These are phyloP conservation scores for Sciurus niger DNA, from an alignment of 2,113 vertebrate species.

Conservation along the genomic window DNA sequence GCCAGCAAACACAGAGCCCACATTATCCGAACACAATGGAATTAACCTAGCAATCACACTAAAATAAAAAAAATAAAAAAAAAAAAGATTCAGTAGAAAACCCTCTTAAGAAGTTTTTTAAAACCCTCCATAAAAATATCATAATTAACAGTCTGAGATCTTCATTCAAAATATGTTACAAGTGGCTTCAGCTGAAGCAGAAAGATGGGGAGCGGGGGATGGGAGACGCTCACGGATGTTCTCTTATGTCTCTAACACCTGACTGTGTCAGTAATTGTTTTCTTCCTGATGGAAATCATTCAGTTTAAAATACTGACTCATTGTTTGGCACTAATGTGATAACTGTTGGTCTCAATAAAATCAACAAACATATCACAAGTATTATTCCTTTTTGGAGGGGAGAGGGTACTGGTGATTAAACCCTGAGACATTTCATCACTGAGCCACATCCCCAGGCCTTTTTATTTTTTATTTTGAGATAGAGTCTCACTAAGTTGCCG, in stretches of 20 bases:
- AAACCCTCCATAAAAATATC: neutral
- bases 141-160: neutral
- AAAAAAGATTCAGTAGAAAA: neutral
- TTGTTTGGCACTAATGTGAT: neutral
- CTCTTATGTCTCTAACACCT: neutral
- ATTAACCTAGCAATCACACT: constrained; percentile 30
- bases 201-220: accelerated
- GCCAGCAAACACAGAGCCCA: neutral
- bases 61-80: neutral
- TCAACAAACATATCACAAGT: neutral
- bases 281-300: neutral
- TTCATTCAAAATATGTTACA: neutral
- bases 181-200: neutral
- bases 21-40: neutral
- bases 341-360: neutral
- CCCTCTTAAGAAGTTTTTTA: neutral
- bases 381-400: too few species aligned
- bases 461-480: too few species aligned
- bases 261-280: neutral
- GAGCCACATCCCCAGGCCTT: too few species aligned
- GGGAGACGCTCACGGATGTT: neutral
- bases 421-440: too few species aligned
- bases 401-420: too few species aligned
- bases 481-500: too few species aligned
- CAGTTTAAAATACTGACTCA: neutral